Base-by-base conservation (phyloP, 2,888 invertebrate genomes). In the Cantharis rustica region DNA sequence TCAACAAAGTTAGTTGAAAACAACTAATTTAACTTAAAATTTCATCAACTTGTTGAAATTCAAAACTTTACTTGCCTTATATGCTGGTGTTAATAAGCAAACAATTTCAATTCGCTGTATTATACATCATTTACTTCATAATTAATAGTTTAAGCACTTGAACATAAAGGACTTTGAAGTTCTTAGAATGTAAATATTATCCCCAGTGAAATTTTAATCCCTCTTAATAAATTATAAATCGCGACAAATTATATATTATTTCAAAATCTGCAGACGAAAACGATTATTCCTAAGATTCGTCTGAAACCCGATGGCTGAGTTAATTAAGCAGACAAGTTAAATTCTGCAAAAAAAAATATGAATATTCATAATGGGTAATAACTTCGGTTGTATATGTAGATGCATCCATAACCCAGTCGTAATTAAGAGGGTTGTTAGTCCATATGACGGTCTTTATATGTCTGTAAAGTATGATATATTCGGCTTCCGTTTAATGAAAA, bases 1-100 rank as follows among this genome's bases (percentile, higher is more conserved):
- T 66, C 64, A 10, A 47, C 64, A 23, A 66, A 66, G 64, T 66
- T 66, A 17, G 17, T 20, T 47, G 47, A 47, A 47, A 66, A 66
- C 64, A 66, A 66, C 20, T 66, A 66, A 66, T 66, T 66, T 17
- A 23, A 66, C 64, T 66, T 66, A 23, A 66, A 66, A 66, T 66
- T 66, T 66, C 64, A 66, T 66, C 17, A 66, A 66, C 20, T 66
- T 66, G 64, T 66, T 66, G 64, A 47, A 47, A 47, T 47, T 66
- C 23, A 20, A 66, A 66, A 66, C 64, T 66, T 17, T 66, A n/a
- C 10, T 64, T 66, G 23, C 23, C 17, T 16, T 17, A 66, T 23
- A 66, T 66, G 64, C 47, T 47, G 47, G 47, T 47, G 47, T 47
- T 47, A 47, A 47, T 47, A 47, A 47, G 47, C 47, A 47, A 47